These are phyloP conservation scores for Atherinosoma microstoma DNA, from an alignment of 2,797 vertebrate genomes.

Conservation along the genomic window DNA sequence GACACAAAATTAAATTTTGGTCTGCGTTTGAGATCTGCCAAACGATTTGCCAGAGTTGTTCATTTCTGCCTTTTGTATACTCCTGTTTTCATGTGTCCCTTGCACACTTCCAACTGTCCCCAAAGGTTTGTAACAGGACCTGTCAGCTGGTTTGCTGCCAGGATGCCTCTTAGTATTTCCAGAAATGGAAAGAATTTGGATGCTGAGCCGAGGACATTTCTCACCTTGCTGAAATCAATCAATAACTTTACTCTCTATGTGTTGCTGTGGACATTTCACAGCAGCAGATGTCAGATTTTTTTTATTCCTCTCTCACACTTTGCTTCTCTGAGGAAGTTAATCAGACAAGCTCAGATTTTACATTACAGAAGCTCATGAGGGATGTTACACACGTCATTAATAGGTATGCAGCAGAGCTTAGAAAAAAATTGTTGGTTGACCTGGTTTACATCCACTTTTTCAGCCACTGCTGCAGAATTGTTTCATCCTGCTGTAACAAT, in stretches of 20 bases:
- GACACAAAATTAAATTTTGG: too few species aligned
- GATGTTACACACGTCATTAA: background rate
- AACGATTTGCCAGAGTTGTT: background rate
- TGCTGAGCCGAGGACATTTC: constrained; percentile 2
- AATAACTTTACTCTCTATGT: too few species aligned
- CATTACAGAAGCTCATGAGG: background rate
- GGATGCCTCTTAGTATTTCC: background rate
- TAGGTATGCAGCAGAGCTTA: background rate
- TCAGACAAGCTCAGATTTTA: background rate
- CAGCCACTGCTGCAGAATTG: too few species aligned
- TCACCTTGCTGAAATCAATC: constrained; percentile 24
- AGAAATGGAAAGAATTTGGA: constrained; percentile 2
- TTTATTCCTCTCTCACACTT: background rate
- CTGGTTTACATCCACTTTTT: too few species aligned
- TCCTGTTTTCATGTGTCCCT: background rate
- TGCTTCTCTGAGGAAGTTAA: constrained; percentile 4
- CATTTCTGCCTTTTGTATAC: background rate
- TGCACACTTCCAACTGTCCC: background rate
- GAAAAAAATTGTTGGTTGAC: too few species aligned
- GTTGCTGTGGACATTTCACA: constrained; percentile 6
- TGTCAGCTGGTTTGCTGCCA: background rate
- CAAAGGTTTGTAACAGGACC: background rate
- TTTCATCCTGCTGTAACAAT: background rate
- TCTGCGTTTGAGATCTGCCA: too few species aligned
- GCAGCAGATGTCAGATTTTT: background rate